These are phyloP conservation scores for Mythimna lalbum DNA, from an alignment of 2,888 invertebrate genomes.

Conservation along the genomic window DNA sequence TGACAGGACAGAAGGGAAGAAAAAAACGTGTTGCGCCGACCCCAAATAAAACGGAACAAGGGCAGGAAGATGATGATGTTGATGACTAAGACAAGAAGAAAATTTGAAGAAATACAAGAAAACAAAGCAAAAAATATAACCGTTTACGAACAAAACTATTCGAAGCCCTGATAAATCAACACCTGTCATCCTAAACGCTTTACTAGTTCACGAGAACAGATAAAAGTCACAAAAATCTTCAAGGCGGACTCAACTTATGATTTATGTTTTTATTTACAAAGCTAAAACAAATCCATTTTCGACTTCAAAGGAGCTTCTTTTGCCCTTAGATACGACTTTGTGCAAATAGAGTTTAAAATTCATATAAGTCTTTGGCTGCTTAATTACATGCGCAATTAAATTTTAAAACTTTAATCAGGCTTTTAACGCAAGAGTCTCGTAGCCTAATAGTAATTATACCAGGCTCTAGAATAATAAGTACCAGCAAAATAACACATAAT, in stretches of 20 bases:
- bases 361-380: conserved; percentile 10
- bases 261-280: conserved; percentile 45
- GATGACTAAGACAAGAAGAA: conserved; percentile 13
- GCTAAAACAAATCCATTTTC: conserved; percentile 29
- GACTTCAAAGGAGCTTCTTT: conserved; percentile 37
- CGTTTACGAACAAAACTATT: conserved; percentile 22
- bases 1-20: too few species aligned
- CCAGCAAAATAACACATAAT: too few species aligned
- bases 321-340: conserved; percentile 14
- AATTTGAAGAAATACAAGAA: conserved; percentile 3
- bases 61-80: too few species aligned
- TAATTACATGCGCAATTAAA: conserved; percentile 31
- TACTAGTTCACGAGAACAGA: conserved; percentile 46
- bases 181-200: conserved; percentile 39
- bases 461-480: too few species aligned
- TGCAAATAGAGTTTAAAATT: conserved; percentile 27
- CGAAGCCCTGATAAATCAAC: conserved; percentile 28
- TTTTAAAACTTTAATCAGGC: conserved; percentile 5
- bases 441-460: not conserved
- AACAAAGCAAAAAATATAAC: not conserved
- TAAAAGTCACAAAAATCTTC: conserved; percentile 51
- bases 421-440: conserved; percentile 4
- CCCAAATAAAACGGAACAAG: too few species aligned
- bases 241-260: conserved; percentile 32
- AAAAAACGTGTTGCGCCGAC: too few species aligned